Evolutionary conservation across 2,113 vertebrate species (phyloP).

Genomic region (Otus sunia): DNA sequence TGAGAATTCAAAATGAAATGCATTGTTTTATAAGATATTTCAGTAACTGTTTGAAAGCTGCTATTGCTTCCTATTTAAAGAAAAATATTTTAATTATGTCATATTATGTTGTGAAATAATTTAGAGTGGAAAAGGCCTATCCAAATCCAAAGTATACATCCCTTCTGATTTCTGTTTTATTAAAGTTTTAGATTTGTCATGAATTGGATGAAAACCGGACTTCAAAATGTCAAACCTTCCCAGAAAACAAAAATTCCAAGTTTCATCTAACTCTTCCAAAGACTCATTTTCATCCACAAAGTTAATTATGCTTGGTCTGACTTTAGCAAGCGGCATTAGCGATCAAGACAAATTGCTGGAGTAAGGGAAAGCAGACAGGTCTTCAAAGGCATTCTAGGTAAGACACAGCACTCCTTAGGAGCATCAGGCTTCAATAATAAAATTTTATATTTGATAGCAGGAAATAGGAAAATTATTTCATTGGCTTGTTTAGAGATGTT

Average conservation of each 20-base stretch:
- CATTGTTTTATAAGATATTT: not conserved
- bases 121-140: not conserved
- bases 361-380: conserved; percentile 39
- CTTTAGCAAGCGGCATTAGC: not conserved
- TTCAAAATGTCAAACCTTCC: not conserved
- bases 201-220: not conserved
- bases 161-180: not conserved
- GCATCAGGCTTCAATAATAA: conserved; percentile 38
- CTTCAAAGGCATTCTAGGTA: conserved; percentile 58
- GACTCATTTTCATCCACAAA: conserved; percentile 33
- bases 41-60: not conserved
- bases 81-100: not conserved
- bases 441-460: conserved; percentile 51
- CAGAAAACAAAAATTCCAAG: conserved; percentile 12
- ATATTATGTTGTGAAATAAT: not conserved
- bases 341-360: conserved; percentile 46
- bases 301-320: conserved; percentile 43
- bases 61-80: not conserved
- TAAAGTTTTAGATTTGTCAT: not conserved
- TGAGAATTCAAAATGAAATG: not conserved
- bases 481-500: conserved; percentile 15
- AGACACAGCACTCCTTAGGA: conserved; percentile 41
- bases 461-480: conserved; percentile 63
- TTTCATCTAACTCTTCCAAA: not conserved
- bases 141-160: not conserved